phyloP scores from a whole-genome alignment of 2,797 vertebrate genomes.

The Rhabdophis nuchalis region DNA sequence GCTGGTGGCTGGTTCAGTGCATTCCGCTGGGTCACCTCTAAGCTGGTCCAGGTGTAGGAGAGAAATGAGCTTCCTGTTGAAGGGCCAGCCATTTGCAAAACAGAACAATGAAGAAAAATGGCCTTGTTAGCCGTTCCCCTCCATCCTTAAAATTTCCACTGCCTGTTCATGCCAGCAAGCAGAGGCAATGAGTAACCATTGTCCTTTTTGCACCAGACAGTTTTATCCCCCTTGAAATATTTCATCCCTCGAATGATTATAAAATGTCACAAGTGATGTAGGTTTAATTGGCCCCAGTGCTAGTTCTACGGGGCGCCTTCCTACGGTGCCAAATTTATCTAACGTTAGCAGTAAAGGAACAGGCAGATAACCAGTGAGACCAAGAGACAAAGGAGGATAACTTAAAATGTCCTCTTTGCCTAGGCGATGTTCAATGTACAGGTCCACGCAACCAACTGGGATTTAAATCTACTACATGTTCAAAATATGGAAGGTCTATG shows the following conservation, averaged over 20 bases:
- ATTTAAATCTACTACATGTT: background rate
- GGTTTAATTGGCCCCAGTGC: slow-evolving; percentile 54
- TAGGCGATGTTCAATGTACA: background rate
- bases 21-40: slow-evolving; percentile 23
- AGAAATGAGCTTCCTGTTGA: slow-evolving; percentile 54
- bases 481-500: background rate
- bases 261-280: slow-evolving; percentile 61
- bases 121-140: slow-evolving; percentile 56
- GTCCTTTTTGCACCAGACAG: slow-evolving; percentile 60
- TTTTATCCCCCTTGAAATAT: slow-evolving; percentile 59
- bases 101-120: slow-evolving; percentile 49
- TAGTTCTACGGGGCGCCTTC: background rate
- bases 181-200: slow-evolving; percentile 63
- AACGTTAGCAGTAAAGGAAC: slow-evolving; percentile 6
- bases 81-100: slow-evolving; percentile 48
- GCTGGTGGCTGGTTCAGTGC: slow-evolving; percentile 25
- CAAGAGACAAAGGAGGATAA: background rate
- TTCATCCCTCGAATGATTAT: slow-evolving; percentile 58
- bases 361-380: slow-evolving; percentile 6
- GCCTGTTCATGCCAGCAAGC: slow-evolving; percentile 58
- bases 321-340: slow-evolving; percentile 41
- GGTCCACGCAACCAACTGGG: background rate
- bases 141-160: slow-evolving; percentile 52
- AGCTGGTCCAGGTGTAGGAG: slow-evolving; percentile 21
- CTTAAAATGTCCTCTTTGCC: background rate